Percentiles rank a stretch among this genome's conserved stretches.
Conservation (phyloP, 2,888 invertebrate genomes). For the Adelognathus sp. region DNA sequence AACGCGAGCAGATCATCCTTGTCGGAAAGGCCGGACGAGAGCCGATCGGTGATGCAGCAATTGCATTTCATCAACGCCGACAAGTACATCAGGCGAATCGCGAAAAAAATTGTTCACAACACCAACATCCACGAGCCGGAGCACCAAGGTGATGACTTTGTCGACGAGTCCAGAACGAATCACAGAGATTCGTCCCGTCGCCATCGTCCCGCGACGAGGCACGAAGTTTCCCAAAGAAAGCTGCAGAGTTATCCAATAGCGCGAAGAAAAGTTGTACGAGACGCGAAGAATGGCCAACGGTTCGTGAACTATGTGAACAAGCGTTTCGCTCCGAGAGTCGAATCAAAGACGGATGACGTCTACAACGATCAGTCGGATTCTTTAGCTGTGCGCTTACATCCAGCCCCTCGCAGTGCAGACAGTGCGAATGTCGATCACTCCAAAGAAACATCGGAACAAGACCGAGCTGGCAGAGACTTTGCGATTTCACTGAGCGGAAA, state of each 20-base stretch:
- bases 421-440: not conserved
- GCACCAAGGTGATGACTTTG: not conserved
- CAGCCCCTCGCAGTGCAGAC: not conserved
- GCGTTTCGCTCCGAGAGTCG: not conserved
- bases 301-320: not conserved
- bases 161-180: not conserved
- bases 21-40: not conserved
- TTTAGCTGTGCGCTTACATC: not conserved
- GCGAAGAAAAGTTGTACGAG: not conserved
- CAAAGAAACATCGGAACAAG: not conserved
- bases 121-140: conserved; percentile 28
- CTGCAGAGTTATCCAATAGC: conserved; percentile 24
- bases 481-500: conserved; percentile 69
- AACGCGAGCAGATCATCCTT: conserved; percentile 7
- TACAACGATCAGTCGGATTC: not conserved
- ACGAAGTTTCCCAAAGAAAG: conserved; percentile 8
- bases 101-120: conserved; percentile 49
- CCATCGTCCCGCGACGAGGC: not conserved
- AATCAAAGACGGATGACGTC: not conserved
- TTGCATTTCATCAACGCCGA: conserved; percentile 54
- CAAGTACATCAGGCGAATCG: conserved; percentile 56
- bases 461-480: conserved; percentile 46
- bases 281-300: not conserved
- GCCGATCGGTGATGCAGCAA: conserved; percentile 44
- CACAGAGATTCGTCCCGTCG: not conserved